Conservation (phyloP, 2,888 invertebrate genomes). For the Harpagoxenus sublaevis region DNA sequence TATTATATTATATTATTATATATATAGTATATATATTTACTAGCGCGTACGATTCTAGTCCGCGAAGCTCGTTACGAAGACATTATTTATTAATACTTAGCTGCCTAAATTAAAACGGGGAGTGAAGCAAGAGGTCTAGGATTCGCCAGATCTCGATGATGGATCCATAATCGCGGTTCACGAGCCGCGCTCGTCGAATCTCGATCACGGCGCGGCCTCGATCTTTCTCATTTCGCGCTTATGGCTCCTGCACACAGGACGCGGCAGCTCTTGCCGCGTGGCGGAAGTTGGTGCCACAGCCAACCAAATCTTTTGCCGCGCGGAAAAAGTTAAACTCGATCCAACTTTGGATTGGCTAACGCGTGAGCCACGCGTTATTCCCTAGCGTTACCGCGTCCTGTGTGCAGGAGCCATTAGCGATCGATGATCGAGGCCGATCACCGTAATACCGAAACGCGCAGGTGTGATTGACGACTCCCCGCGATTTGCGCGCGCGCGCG, state of each 20-base stretch:
- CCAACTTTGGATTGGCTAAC: too few species aligned
- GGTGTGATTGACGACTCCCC: constrained; percentile 18
- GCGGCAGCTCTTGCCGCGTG: too few species aligned
- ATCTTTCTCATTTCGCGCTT: background rate
- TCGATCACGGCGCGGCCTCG: constrained; percentile 17
- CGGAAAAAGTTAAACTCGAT: too few species aligned
- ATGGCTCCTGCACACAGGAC: too few species aligned
- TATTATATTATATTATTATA: constrained; percentile 76
- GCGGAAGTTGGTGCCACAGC: too few species aligned
- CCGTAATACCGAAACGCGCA: constrained; percentile 12
- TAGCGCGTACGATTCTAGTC: constrained; percentile 80
- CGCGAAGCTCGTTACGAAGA: constrained; percentile 78
- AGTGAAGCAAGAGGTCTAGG: constrained; percentile 22
- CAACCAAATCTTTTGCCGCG: too few species aligned
- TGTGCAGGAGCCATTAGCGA: background rate
- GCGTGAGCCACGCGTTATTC: too few species aligned
- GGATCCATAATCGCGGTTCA: constrained; percentile 31
- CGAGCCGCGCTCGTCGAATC: constrained; percentile 31
- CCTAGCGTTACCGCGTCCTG: too few species aligned
- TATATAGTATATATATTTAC: constrained; percentile 75
- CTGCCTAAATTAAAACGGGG: constrained; percentile 73
- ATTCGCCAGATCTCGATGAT: constrained; percentile 10
- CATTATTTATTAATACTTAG: constrained; percentile 76
- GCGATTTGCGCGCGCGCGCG: background rate
- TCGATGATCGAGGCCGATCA: constrained; percentile 8